A percentile compares a stretch with the other conserved stretches of the same genome.
Evolutionary conservation across 2,113 vertebrate species (phyloP).

Genomic region (Noturus placidus): DNA sequence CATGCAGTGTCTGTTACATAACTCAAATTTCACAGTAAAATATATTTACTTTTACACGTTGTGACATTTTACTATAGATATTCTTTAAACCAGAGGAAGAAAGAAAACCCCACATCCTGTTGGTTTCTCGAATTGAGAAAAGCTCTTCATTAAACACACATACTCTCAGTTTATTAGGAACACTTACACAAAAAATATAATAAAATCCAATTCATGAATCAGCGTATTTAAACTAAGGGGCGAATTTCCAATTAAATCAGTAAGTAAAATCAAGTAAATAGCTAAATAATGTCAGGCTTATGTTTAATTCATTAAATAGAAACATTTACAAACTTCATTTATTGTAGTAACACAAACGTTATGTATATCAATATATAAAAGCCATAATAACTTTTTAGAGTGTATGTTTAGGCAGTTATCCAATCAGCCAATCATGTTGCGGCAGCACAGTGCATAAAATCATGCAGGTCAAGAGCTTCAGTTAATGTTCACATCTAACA

Average conservation of each 20-base stretch:
- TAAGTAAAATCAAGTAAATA: not conserved
- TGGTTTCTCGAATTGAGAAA: not conserved
- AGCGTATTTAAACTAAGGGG: not conserved
- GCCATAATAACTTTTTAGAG: not conserved
- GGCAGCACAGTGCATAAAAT: not conserved
- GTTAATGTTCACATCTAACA: not conserved
- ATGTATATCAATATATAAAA: not conserved
- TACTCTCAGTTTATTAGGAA: not conserved
- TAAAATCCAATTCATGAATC: not conserved
- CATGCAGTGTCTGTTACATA: not conserved
- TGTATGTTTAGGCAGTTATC: not conserved
- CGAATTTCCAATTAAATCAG: not conserved
- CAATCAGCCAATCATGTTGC: not conserved
- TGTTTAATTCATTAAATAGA: not conserved
- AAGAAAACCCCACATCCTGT: not conserved
- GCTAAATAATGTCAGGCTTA: not conserved
- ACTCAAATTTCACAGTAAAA: not conserved
- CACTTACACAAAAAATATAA: not conserved
- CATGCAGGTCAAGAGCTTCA: not conserved
- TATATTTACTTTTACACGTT: not conserved
- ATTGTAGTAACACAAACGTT: no score
- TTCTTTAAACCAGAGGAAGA: not conserved
- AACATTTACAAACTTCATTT: no score
- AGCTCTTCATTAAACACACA: not conserved
- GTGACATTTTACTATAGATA: not conserved